Evolutionary conservation across 2,888 invertebrate species (phyloP).

Genomic region (Rugalucina vietnamica): DNA sequence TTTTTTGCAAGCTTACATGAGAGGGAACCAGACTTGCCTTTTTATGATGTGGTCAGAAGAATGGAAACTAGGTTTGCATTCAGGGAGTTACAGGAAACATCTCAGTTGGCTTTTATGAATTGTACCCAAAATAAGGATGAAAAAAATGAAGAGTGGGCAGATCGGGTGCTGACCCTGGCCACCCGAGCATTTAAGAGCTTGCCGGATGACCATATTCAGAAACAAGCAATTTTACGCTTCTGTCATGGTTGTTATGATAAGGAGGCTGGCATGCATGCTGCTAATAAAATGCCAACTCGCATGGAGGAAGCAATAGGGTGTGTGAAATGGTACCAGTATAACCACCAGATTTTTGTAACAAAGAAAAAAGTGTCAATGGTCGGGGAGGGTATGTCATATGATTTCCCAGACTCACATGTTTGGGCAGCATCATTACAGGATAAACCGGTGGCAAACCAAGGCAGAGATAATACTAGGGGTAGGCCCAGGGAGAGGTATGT

Average conservation of each 20-base stretch:
- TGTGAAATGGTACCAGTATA: constrained; percentile 17
- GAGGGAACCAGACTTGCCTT: background rate
- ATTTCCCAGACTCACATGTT: background rate
- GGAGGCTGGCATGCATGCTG: constrained; percentile 16
- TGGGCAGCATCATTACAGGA: background rate
- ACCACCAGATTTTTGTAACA: background rate
- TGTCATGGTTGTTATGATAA: constrained; percentile 19
- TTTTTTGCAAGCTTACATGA: background rate
- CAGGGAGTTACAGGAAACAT: constrained; percentile 19
- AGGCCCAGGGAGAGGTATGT: background rate
- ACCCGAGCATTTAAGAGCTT: background rate
- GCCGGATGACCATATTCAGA: constrained; percentile 5
- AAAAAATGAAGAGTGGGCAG: constrained; percentile 25
- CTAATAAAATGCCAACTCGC: background rate
- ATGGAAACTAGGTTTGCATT: constrained; percentile 13
- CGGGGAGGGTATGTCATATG: background rate
- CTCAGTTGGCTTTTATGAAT: constrained; percentile 11
- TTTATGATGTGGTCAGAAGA: background rate
- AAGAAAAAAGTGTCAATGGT: background rate
- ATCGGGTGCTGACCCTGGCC: background rate
- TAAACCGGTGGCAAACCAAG: background rate
- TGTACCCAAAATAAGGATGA: background rate
- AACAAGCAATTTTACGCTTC: constrained; percentile 6
- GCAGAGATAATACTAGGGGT: background rate
- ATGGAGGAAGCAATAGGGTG: constrained; percentile 41